Evolutionary conservation across 2,888 invertebrate species (phyloP), one percentile per base, ranked within the genome.

Genomic region (Hydriomena furcata): DNA sequence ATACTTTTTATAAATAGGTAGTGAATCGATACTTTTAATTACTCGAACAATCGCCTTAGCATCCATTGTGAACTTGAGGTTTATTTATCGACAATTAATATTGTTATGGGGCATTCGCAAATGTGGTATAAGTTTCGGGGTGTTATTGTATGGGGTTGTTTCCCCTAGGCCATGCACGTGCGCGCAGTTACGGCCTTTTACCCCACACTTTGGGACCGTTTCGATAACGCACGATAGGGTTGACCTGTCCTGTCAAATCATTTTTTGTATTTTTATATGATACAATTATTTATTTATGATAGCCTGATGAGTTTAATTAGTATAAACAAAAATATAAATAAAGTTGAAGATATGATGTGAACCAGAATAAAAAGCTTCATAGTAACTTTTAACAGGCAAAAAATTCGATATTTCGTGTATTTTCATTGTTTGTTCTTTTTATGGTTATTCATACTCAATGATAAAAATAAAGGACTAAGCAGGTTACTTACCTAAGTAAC

Each of bases 31-130:
- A 17, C 17, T 17, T 50, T 38, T 40, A 58, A 53, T 51, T 44
- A 53, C 11, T 45, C 28, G 51, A 17, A 42, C 48, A 71, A 73
- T 70, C 63, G 65, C 52, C 46, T 55, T 54, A 31, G 17, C 27
- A 7, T 20, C 31, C 27, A 48, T 43, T 52, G 60, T 52, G 63
- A 65, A 69, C 65, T 77, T 78, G 76, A 76, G 76, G 79, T 82
- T 82, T 86, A 86, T 87, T 86, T 85, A 82, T 82, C 78, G 65
- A 75, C 79, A 80, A 85, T 85, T 82, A 84, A 77, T 52, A 43
- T 66, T 76, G 65, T 67, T 67, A 36, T 65, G 75, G 80, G 74
- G 72, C 71, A 74, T 76, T 81, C 71, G 80, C 82, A 67, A 84
- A 73, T 81, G 81, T 62, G 71, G 76, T 78, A 73, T 78, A 69